phyloP scores from a whole-genome alignment of 64 coral and sea anemone species.

The Acropora yongei region DNA sequence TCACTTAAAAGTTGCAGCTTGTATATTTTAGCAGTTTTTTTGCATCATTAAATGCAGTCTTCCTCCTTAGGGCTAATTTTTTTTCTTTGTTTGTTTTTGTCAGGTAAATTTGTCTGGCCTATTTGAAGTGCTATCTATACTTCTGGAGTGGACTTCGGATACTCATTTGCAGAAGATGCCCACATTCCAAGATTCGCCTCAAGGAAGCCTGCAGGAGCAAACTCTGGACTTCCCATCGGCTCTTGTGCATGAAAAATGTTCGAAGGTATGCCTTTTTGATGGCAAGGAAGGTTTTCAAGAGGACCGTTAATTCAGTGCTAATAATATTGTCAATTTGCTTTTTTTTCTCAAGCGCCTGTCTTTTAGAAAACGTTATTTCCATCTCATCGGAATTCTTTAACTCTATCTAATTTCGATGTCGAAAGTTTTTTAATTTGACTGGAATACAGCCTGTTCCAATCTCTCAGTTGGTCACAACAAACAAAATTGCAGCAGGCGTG shows the following conservation, averaged over 20 bases:
- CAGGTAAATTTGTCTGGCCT: conserved; percentile 87
- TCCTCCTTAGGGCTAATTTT: background rate
- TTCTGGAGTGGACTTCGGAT: conserved; percentile 90
- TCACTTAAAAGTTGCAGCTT: too few species aligned
- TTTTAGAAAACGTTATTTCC: background rate
- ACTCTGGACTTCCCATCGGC: conserved; percentile 79
- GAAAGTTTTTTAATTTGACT: too few species aligned
- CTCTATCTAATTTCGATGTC: too few species aligned
- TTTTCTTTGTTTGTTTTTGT: background rate
- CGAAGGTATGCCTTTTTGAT: conserved; percentile 64
- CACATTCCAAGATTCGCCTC: conserved; percentile 74
- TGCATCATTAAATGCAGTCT: background rate
- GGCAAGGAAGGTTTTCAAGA: background rate
- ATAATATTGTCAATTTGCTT: background rate
- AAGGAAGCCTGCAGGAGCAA: conserved; percentile 75
- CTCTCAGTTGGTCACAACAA: too few species aligned
- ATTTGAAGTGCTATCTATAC: conserved; percentile 78
- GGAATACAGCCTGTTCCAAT: too few species aligned
- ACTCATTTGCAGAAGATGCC: conserved; percentile 80
- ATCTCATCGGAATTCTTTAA: too few species aligned
- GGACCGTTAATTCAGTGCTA: background rate
- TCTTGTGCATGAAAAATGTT: conserved; percentile 89
- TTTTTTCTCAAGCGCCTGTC: background rate
- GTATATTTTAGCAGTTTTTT: background rate
- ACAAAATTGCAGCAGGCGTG: too few species aligned